Evolutionary conservation across 2,888 invertebrate species (phyloP).

Genomic region (Euspilapteryx auroguttella): DNA sequence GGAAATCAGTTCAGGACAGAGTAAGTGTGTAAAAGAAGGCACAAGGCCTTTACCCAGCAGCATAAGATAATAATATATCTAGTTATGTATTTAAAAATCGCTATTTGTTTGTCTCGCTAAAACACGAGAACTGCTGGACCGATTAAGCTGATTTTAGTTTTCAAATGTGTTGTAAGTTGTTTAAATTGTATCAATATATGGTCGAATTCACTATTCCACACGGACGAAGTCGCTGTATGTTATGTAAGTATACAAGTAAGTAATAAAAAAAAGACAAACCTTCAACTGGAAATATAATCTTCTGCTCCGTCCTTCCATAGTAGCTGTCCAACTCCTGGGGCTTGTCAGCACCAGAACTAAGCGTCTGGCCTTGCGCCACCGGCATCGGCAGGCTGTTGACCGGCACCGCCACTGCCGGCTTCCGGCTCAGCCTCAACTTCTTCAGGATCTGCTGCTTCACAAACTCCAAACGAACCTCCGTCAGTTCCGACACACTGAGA

Average conservation of each 20-base stretch:
- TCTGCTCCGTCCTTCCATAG: slow-evolving; percentile 82
- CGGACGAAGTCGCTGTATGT: neutral
- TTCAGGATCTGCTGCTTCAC: slow-evolving; percentile 84
- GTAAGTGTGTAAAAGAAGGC: too few relatives aligned
- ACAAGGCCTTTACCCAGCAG: too few relatives aligned
- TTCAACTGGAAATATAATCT: slow-evolving; percentile 79
- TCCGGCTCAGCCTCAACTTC: slow-evolving; percentile 75
- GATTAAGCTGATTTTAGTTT: too few relatives aligned
- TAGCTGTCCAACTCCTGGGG: slow-evolving; percentile 72
- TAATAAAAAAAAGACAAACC: slow-evolving; percentile 44
- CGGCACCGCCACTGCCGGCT: slow-evolving; percentile 67
- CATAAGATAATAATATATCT: too few relatives aligned
- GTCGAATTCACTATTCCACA: slow-evolving; percentile 45
- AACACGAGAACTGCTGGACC: too few relatives aligned
- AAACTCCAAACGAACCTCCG: slow-evolving; percentile 74
- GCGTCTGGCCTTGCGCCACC: slow-evolving; percentile 71
- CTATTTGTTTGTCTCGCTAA: too few relatives aligned
- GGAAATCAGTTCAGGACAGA: too few relatives aligned
- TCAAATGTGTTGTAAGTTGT: too few relatives aligned
- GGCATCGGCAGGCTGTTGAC: slow-evolving; percentile 72
- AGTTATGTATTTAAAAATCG: too few relatives aligned
- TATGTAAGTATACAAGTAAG: neutral
- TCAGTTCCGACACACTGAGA: slow-evolving; percentile 55
- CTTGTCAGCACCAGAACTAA: slow-evolving; percentile 57
- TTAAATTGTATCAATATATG: too few relatives aligned